Evolutionary conservation across 2,888 invertebrate genomes (phyloP).

Genomic region (Agrotis segetum): DNA sequence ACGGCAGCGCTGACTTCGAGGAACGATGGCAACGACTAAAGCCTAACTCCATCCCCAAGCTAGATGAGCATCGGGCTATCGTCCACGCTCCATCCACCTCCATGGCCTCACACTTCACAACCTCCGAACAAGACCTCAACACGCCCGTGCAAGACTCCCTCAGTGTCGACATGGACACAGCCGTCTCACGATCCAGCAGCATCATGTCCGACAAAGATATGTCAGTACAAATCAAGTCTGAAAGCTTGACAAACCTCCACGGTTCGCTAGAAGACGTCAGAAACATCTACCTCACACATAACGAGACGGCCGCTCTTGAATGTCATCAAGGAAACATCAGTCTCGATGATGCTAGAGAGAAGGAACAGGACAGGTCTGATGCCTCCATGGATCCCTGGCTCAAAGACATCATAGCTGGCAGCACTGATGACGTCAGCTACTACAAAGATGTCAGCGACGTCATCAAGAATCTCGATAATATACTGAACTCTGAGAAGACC

Average conservation of each 20-base stretch:
- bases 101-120: slow-evolving; percentile 78
- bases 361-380: slow-evolving; percentile 83
- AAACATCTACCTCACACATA: slow-evolving; percentile 87
- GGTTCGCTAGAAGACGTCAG: slow-evolving; percentile 93
- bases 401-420: slow-evolving; percentile 90
- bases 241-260: slow-evolving; percentile 92
- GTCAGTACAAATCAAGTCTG: slow-evolving; percentile 85
- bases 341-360: slow-evolving; percentile 78
- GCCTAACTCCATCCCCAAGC: slow-evolving; percentile 92
- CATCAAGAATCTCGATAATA: slow-evolving; percentile 92
- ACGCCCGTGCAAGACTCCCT: slow-evolving; percentile 78
- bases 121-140: slow-evolving; percentile 79
- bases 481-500: slow-evolving; percentile 91
- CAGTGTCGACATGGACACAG: slow-evolving; percentile 81
- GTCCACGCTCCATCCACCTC: slow-evolving; percentile 85
- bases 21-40: slow-evolving; percentile 93
- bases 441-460: slow-evolving; percentile 92
- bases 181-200: slow-evolving; percentile 84
- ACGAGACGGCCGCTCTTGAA: slow-evolving; percentile 82
- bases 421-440: slow-evolving; percentile 91
- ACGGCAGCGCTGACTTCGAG: slow-evolving; percentile 92
- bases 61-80: slow-evolving; percentile 89
- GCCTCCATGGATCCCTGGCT: slow-evolving; percentile 91
- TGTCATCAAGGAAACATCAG: slow-evolving; percentile 84
- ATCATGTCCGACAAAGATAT: slow-evolving; percentile 86